Percentiles rank a stretch among this genome's conserved stretches.
Conservation (phyloP, 1,140 invertebrate genomes). For the Atta colombica region DNA sequence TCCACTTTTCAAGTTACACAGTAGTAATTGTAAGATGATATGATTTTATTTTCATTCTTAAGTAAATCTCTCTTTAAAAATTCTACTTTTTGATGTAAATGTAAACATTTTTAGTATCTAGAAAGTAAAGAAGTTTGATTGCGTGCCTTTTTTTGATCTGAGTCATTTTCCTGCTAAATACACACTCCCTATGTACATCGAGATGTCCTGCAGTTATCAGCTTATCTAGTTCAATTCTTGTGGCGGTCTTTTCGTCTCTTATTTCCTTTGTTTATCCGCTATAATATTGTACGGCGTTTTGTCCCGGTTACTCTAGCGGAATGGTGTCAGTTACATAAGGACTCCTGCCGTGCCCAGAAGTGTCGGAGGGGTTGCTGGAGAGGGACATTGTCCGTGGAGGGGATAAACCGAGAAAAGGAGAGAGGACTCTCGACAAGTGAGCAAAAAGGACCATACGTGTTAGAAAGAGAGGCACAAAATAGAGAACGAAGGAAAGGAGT, state of each 20-base stretch:
- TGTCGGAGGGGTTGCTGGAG: conserved; percentile 78
- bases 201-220: conserved; percentile 39
- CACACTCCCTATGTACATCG: neutral
- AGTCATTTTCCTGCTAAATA: neutral
- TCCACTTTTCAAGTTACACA: neutral
- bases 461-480: conserved; percentile 41
- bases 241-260: conserved; percentile 41
- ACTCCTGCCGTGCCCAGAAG: conserved; percentile 83
- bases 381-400: conserved; percentile 53
- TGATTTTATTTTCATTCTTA: neutral
- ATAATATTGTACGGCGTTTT: conserved; percentile 78
- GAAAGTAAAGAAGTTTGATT: neutral
- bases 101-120: neutral
- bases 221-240: conserved; percentile 43
- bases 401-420: conserved; percentile 66
- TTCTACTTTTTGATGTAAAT: neutral
- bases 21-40: neutral
- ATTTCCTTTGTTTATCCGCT: conserved; percentile 73
- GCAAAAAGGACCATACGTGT: conserved; percentile 45
- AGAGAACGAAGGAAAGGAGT: conserved; percentile 8
- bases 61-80: neutral
- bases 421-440: conserved; percentile 61
- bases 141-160: neutral
- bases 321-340: conserved; percentile 86
- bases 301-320: conserved; percentile 82